Percentiles rank a stretch among this genome's conserved stretches.
phyloP scores from a whole-genome alignment of 2,113 vertebrate genomes.

The Malaclemys terrapin region DNA sequence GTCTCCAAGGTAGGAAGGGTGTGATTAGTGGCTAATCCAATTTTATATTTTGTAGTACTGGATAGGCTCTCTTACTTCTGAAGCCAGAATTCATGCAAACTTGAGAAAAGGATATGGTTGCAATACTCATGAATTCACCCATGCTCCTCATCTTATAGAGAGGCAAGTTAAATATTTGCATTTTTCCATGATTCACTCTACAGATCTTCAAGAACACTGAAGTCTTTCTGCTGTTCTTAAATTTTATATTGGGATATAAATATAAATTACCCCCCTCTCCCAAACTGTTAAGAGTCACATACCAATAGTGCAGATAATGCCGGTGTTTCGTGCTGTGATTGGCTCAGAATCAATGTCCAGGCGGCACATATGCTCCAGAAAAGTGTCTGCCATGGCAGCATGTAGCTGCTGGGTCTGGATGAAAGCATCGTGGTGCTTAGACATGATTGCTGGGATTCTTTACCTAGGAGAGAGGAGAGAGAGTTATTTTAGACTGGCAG shows the following conservation, averaged over 20 bases:
- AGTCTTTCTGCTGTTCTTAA: neutral
- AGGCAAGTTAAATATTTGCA: neutral
- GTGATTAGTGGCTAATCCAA: neutral
- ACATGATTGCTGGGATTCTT: constrained; percentile 77
- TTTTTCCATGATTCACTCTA: neutral
- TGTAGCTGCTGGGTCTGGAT: constrained; percentile 95
- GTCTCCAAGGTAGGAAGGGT: neutral
- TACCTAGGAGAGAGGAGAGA: neutral
- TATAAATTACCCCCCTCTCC: neutral
- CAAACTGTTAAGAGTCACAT: constrained; percentile 31
- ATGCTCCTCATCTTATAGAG: neutral
- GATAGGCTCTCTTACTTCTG: neutral
- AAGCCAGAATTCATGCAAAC: neutral
- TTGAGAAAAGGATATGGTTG: neutral
- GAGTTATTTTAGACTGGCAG: neutral
- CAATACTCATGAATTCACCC: neutral
- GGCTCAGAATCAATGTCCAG: constrained; percentile 96
- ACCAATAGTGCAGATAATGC: constrained; percentile 99
- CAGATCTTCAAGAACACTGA: neutral
- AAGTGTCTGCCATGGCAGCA: constrained; percentile 94
- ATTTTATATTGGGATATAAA: neutral
- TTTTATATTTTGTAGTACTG: neutral
- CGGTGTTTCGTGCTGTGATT: constrained; percentile 92
- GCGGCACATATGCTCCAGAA: constrained; percentile 96
- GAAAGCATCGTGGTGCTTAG: constrained; percentile 87